A percentile compares a stretch with the other conserved stretches of the same genome.
Conservation (phyloP, 2,888 invertebrate genomes). For the Bimastos eiseni region DNA sequence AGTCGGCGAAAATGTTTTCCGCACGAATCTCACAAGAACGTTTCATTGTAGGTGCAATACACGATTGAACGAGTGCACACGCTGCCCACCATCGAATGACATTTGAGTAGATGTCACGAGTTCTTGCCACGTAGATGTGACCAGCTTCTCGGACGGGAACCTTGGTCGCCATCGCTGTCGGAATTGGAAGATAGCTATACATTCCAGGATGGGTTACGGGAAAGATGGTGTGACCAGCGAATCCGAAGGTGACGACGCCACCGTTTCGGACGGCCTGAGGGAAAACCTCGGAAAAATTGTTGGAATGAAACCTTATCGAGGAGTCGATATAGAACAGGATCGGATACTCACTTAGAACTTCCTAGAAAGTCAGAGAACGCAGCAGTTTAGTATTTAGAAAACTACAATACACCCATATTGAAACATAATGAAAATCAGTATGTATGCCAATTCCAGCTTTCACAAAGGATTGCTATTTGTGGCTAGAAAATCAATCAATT, state of each 20-base stretch:
- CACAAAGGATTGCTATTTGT: too few relatives aligned
- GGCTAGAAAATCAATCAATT: too few relatives aligned
- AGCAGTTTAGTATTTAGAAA: too few relatives aligned
- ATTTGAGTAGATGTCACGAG: slow-evolving; percentile 48
- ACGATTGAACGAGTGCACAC: slow-evolving; percentile 57
- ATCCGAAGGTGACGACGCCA: slow-evolving; percentile 34
- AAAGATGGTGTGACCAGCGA: slow-evolving; percentile 44
- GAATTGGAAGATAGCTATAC: slow-evolving; percentile 54
- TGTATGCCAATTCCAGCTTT: too few relatives aligned
- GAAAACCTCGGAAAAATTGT: slow-evolving; percentile 25
- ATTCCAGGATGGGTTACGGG: slow-evolving; percentile 54
- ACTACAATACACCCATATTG: neutral
- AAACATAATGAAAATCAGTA: neutral
- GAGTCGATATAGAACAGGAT: slow-evolving; percentile 41
- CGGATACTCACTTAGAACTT: slow-evolving; percentile 34
- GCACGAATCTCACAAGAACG: slow-evolving; percentile 42
- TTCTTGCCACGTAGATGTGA: slow-evolving; percentile 54
- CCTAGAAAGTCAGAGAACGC: slow-evolving; percentile 24
- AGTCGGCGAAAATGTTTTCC: slow-evolving; percentile 47
- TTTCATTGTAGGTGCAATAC: slow-evolving; percentile 55
- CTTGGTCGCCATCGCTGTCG: slow-evolving; percentile 48
- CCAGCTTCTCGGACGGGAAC: slow-evolving; percentile 51
- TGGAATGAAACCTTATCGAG: slow-evolving; percentile 34
- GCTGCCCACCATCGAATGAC: slow-evolving; percentile 56
- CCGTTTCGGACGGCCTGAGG: slow-evolving; percentile 13